Percentiles rank a stretch among this genome's conserved stretches.
Evolutionary conservation across 1,140 invertebrate species (phyloP).

Genomic region (Eumeta japonica): DNA sequence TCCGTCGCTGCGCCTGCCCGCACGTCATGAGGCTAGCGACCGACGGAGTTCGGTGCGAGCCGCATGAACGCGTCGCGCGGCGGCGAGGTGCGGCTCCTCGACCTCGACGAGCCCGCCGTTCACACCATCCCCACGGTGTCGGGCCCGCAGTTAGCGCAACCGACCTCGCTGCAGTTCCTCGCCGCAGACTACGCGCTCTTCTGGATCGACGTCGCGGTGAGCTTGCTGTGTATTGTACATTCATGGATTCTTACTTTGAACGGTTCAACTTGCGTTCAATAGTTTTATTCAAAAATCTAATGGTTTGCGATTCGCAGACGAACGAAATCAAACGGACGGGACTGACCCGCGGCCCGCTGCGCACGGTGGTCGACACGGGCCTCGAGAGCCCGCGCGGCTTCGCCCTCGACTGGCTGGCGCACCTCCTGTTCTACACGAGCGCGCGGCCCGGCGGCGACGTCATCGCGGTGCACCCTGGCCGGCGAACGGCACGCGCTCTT

Average conservation of each 20-base stretch:
- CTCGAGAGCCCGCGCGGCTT: constrained; percentile 62
- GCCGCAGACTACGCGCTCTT: constrained; percentile 67
- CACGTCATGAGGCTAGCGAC: constrained; percentile 57
- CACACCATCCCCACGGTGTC: constrained; percentile 78
- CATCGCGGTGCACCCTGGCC: constrained; percentile 66
- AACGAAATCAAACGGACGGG: constrained; percentile 73
- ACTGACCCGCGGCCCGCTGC: constrained; percentile 65
- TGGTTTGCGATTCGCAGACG: no score
- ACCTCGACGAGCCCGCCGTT: constrained; percentile 71
- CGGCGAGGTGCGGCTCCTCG: constrained; percentile 81
- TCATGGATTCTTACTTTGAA: no score
- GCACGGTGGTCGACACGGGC: constrained; percentile 75
- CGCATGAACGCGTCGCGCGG: constrained; percentile 73
- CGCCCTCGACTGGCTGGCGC: constrained; percentile 75
- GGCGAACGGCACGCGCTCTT: constrained; percentile 68
- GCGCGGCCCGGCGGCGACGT: constrained; percentile 37
- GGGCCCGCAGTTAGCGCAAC: constrained; percentile 63
- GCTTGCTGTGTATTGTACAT: no score
- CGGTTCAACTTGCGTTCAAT: no score
- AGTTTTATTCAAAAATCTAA: no score
- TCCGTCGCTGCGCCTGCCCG: constrained; percentile 71
- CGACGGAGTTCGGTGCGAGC: constrained; percentile 62
- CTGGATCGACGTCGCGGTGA: constrained; percentile 80
- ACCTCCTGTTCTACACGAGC: constrained; percentile 66
- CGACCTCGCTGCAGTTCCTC: constrained; percentile 69